These are phyloP conservation scores for Sorex araneus DNA, from an alignment of 2,113 vertebrate species.

Conservation along the genomic window DNA sequence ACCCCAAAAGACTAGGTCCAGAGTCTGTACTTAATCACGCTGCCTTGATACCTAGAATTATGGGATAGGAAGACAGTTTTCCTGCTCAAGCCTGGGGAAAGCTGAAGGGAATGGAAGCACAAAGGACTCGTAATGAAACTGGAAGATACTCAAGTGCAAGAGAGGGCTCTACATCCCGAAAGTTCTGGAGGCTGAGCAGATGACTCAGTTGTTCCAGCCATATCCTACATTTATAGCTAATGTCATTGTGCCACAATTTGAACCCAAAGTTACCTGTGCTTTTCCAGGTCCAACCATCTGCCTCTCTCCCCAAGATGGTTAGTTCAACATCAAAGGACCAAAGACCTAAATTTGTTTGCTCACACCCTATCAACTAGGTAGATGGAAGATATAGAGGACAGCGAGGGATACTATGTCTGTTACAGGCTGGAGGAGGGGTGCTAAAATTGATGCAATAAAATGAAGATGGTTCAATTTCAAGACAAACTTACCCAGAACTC, in stretches of 20 bases:
- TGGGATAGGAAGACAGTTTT: neutral
- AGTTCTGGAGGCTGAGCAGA: neutral
- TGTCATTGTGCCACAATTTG: neutral
- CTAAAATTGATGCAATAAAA: neutral
- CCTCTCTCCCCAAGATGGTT: too few relatives aligned
- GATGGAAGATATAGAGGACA: neutral
- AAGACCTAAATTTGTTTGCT: neutral
- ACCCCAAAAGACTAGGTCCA: neutral
- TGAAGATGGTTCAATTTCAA: neutral
- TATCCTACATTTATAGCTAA: neutral
- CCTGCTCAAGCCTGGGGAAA: neutral
- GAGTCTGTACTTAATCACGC: neutral
- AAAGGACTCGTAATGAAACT: neutral
- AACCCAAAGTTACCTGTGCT: neutral
- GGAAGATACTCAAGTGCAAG: neutral
- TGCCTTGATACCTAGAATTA: neutral
- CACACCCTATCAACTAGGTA: neutral
- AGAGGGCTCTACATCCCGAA: neutral
- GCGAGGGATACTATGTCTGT: too few relatives aligned
- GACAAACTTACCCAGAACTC: neutral
- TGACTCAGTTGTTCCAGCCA: neutral
- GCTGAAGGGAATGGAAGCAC: neutral
- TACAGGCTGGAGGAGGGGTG: neutral
- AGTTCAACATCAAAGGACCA: neutral
- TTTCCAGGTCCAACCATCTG: neutral